phyloP scores from a whole-genome alignment of 2,888 invertebrate species.

The Nemapogon koenigi region DNA sequence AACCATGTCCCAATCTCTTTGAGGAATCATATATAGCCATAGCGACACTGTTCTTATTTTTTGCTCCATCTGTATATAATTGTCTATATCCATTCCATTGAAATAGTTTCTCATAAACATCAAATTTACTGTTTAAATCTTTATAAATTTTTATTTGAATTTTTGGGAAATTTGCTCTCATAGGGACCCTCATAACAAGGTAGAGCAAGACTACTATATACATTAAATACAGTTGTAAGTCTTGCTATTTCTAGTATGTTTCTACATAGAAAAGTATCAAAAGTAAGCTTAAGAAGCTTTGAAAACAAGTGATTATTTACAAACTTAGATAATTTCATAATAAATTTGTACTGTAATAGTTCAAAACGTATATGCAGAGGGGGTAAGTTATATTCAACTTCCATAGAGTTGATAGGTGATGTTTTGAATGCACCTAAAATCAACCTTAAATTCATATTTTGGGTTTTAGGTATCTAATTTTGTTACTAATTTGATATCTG shows the following conservation, averaged over 20 bases:
- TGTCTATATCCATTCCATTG: slow-evolving; percentile 1
- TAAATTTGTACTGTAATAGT: background rate
- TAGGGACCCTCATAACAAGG: slow-evolving; percentile 1
- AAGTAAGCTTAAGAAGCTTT: background rate
- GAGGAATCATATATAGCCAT: background rate
- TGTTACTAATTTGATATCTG: too few species aligned
- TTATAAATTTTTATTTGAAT: background rate
- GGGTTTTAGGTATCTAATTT: too few species aligned
- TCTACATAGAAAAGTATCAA: background rate
- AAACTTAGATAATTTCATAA: background rate
- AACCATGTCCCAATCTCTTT: background rate
- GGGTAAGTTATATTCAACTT: slow-evolving; percentile 1
- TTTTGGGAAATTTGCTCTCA: slow-evolving; percentile 4
- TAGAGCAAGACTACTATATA: slow-evolving; percentile 7
- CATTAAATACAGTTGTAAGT: background rate
- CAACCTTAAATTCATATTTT: slow-evolving; percentile 1
- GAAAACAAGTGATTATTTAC: background rate
- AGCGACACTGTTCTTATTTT: background rate
- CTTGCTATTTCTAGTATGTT: background rate
- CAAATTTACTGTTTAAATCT: background rate
- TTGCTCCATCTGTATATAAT: slow-evolving; percentile 5
- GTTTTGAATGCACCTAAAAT: slow-evolving; percentile 5
- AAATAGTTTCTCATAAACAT: slow-evolving; percentile 4
- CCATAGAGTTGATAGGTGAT: slow-evolving; percentile 3
- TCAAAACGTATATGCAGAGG: background rate